Conservation (phyloP, 2,113 vertebrate genomes). For the Hippocampus barbouri region DNA sequence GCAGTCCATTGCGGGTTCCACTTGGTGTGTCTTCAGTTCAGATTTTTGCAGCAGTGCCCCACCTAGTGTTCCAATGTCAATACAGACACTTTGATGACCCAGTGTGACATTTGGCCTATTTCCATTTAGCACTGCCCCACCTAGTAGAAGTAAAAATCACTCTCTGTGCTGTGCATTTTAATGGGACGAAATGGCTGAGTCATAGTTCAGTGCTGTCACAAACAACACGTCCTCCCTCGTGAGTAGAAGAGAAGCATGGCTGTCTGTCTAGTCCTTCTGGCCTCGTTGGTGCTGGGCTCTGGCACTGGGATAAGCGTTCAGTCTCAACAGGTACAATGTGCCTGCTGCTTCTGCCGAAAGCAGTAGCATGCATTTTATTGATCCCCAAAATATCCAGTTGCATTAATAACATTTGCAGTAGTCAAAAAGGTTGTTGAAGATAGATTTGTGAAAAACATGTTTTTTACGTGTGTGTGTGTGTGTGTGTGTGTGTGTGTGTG, state of each 20-base stretch:
- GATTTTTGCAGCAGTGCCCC: conserved; percentile 1
- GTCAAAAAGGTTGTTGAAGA: no score
- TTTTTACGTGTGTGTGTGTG: no score
- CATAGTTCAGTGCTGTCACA: conserved; percentile 2
- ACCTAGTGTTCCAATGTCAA: not conserved
- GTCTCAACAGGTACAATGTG: not conserved
- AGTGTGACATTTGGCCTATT: not conserved
- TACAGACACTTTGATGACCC: not conserved
- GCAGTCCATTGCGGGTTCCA: not conserved
- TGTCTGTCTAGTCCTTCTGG: not conserved
- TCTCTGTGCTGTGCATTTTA: conserved; percentile 12
- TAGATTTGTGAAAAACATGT: no score
- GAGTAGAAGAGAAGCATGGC: not conserved
- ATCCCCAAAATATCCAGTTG: no score
- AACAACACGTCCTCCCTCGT: not conserved
- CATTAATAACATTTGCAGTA: no score
- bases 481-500: no score
- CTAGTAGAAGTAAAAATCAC: not conserved
- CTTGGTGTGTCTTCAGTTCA: not conserved
- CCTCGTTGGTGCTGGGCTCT: not conserved
- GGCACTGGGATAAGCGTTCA: no score
- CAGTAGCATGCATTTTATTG: no score
- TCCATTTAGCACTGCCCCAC: not conserved
- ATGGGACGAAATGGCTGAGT: conserved; percentile 23
- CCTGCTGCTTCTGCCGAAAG: not conserved